Evolutionary conservation across 2,113 vertebrate species (phyloP).

Genomic region (Propithecus coquereli): DNA sequence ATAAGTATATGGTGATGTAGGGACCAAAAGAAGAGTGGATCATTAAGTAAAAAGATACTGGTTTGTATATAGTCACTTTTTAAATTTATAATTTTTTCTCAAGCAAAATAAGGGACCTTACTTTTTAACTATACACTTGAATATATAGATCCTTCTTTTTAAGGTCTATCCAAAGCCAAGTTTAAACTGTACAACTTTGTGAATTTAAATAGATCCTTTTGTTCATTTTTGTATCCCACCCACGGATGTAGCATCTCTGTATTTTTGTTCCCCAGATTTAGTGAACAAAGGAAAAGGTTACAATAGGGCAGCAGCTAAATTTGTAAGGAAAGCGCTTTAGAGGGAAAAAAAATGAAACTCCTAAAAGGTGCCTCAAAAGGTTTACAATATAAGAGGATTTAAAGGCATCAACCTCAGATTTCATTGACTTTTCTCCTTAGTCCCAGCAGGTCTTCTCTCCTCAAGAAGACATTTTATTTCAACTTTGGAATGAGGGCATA

Average conservation of each 20-base stretch:
- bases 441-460: slow-evolving; percentile 41
- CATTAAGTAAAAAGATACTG: slow-evolving; percentile 3
- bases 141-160: slow-evolving; percentile 16
- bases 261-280: slow-evolving; percentile 72
- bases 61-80: neutral
- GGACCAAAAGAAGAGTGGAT: slow-evolving; percentile 21
- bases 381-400: slow-evolving; percentile 66
- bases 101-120: slow-evolving; percentile 34
- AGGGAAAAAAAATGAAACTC: neutral
- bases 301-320: slow-evolving; percentile 73
- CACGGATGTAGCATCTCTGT: slow-evolving; percentile 55
- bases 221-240: slow-evolving; percentile 65
- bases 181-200: slow-evolving; percentile 48
- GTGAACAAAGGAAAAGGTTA: slow-evolving; percentile 73
- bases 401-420: slow-evolving; percentile 59
- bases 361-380: slow-evolving; percentile 67
- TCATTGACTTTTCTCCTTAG: slow-evolving; percentile 59
- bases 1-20: neutral
- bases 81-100: slow-evolving; percentile 1
- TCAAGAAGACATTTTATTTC: slow-evolving; percentile 54
- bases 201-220: slow-evolving; percentile 59
- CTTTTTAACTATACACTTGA: slow-evolving; percentile 13
- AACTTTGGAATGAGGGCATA: slow-evolving; percentile 14
- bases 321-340: slow-evolving; percentile 67
- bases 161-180: slow-evolving; percentile 32